A percentile compares a stretch with the other conserved stretches of the same genome.
These are phyloP conservation scores for Drosophila bocki DNA, from an alignment of 1,140 invertebrate genomes.

Conservation along the genomic window DNA sequence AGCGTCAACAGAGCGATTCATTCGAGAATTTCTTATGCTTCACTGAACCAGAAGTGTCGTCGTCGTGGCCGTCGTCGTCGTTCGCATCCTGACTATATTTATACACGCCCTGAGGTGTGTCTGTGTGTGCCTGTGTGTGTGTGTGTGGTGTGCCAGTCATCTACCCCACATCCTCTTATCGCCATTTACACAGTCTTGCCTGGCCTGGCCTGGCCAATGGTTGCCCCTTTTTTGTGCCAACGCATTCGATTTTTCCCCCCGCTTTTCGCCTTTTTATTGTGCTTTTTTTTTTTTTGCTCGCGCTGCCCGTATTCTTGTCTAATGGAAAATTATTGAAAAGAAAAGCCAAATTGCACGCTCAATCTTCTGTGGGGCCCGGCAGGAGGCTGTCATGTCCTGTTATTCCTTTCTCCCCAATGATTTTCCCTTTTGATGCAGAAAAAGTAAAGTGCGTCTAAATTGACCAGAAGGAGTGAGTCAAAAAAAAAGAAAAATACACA, in stretches of 20 bases:
- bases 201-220: slow-evolving; percentile 25
- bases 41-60: slow-evolving; percentile 81
- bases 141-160: slow-evolving; percentile 39
- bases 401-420: slow-evolving; percentile 35
- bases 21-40: slow-evolving; percentile 84
- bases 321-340: slow-evolving; percentile 80
- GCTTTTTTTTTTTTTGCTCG: slow-evolving; percentile 19
- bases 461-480: slow-evolving; percentile 28
- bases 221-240: slow-evolving; percentile 58
- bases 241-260: slow-evolving; percentile 50
- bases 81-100: slow-evolving; percentile 56
- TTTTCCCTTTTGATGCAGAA: slow-evolving; percentile 58
- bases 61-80: slow-evolving; percentile 45
- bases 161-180: slow-evolving; percentile 17
- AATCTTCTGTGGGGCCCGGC: slow-evolving; percentile 56
- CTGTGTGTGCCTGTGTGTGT: slow-evolving; percentile 21
- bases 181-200: slow-evolving; percentile 24
- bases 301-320: slow-evolving; percentile 54
- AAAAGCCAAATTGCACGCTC: slow-evolving; percentile 76
- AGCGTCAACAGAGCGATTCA: slow-evolving; percentile 82
- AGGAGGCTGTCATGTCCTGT: slow-evolving; percentile 52
- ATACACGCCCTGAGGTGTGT: slow-evolving; percentile 23
- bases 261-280: slow-evolving; percentile 15
- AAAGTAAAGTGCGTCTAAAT: slow-evolving; percentile 65
- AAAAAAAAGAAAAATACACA: neutral